Conservation (phyloP, 2,797 vertebrate species). For the Tenualosa ilisha region DNA sequence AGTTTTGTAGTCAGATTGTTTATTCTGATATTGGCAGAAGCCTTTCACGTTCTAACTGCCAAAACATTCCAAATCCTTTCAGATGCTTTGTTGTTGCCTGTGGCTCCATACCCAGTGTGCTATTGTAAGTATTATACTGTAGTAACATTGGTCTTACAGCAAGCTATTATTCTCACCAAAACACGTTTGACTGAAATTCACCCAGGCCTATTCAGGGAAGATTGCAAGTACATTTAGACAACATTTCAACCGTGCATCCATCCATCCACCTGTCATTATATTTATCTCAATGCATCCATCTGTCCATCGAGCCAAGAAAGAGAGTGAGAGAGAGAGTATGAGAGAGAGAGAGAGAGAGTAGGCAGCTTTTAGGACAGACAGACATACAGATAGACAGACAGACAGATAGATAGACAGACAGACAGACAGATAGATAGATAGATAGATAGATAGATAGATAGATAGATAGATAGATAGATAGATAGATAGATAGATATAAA, state of each 20-base stretch:
- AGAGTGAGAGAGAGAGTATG: neutral
- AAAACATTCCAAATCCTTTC: neutral
- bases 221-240: neutral
- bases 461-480: conserved; percentile 9
- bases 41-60: no score
- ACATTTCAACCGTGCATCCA: neutral
- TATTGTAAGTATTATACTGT: no score
- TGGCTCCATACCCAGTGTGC: neutral
- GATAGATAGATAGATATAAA: neutral
- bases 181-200: neutral
- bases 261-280: neutral
- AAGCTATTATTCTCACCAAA: no score
- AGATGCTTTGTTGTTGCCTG: neutral
- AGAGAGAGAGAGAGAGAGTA: neutral
- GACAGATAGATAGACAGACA: neutral
- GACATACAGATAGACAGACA: neutral
- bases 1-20: no score
- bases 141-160: no score
- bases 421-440: neutral
- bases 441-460: neutral
- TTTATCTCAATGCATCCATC: neutral
- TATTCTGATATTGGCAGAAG: no score
- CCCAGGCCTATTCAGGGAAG: neutral
- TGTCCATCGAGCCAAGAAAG: neutral
- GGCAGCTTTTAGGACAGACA: neutral